Base-by-base conservation (phyloP, 2,888 invertebrate species). In the Phengaris alcon region DNA sequence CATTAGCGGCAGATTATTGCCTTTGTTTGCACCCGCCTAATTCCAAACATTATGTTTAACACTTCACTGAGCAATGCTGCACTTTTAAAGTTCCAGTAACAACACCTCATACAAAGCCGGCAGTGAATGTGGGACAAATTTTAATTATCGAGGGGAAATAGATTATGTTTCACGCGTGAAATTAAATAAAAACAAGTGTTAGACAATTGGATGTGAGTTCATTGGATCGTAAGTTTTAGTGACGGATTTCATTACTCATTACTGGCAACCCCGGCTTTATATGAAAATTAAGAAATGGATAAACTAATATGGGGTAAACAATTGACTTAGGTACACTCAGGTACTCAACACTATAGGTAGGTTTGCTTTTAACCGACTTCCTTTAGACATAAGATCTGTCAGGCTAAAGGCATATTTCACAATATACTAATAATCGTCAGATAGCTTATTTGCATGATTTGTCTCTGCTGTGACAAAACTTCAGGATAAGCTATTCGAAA, bases 1-100 rank as follows among this genome's bases (percentile, higher is more conserved):
- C 85, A 87, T 88, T 86, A 87, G 82, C 82, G 77, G 79, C 78
- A 86, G 88, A 88, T 89, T 88, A 87, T 81, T 80, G 80, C 81
- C 81, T 81, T 80, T 82, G 84, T 83, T 80, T 81, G 81, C 75
- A 77, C 78, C 80, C 77, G 78, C 79, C 81, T 79, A 76, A 81
- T 79, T 78, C 78, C 78, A 76, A 82, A 83, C 83, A 82, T 84
- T 84, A 80, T 83, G 80, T 83, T 77, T 75, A 79, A 78, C 75
- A 75, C 77, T 77, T 80, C 77, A 74, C 75, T 78, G 77, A 78
- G 78, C 79, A 82, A 78, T 80, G 52, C 68, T 80, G 52, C 68
- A 22, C 64, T 68, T 51, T 68, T 68, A 51, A 51, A 76, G 73
- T 73, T 52, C 54, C 59, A 52, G 22, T 10, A 35, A 68, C 73